Percentiles rank a stretch among this genome's conserved stretches.
Conservation (phyloP, 2,888 invertebrate genomes). For the Thumatha senex region DNA sequence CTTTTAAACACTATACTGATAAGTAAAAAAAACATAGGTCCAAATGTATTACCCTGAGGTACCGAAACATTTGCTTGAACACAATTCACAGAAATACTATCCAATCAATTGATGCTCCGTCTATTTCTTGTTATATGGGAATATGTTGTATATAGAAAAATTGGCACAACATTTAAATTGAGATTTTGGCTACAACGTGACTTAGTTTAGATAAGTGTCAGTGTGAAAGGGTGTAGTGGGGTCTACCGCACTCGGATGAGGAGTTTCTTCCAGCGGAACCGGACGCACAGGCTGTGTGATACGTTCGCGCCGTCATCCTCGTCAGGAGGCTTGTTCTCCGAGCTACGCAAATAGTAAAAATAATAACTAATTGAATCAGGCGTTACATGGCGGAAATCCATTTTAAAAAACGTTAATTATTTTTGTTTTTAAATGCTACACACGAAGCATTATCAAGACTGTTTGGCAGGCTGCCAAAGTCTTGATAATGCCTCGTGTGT, state of each 20-base stretch:
- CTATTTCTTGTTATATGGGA: background rate
- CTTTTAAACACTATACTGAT: background rate
- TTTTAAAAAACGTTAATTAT: no score
- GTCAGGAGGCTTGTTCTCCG: constrained; percentile 32
- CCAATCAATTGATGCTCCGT: no score
- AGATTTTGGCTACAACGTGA: background rate
- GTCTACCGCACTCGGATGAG: constrained; percentile 47
- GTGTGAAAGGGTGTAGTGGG: background rate
- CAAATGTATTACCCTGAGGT: no score
- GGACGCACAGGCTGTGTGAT: constrained; percentile 32
- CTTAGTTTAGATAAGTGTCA: background rate
- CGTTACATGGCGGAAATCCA: no score
- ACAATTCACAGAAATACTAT: no score
- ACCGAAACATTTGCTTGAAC: no score
- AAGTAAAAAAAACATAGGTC: no score
- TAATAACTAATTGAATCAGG: no score
- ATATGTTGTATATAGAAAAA: background rate
- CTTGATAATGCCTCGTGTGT: no score
- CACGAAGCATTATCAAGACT: no score
- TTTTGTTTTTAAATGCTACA: no score
- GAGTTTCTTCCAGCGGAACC: constrained; percentile 54
- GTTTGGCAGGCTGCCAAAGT: no score
- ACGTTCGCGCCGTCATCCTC: constrained; percentile 20
- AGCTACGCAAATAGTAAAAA: constrained; percentile 36
- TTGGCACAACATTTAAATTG: constrained; percentile 4